These are phyloP conservation scores for Nautilus pompilius DNA, from an alignment of 1,140 invertebrate genomes.

Conservation along the genomic window DNA sequence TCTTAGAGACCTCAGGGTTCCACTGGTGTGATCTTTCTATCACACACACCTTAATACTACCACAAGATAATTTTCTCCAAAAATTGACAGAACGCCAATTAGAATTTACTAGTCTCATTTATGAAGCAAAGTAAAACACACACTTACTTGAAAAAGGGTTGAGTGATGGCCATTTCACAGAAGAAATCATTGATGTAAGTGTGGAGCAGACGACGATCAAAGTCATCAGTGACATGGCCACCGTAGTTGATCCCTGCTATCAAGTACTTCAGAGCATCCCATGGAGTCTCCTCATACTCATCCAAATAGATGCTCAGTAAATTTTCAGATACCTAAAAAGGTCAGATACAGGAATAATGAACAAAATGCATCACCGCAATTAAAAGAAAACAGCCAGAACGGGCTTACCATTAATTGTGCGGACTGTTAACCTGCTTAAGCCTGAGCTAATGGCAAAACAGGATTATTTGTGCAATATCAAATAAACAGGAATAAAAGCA, in stretches of 20 bases:
- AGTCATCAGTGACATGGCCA: constrained; percentile 57
- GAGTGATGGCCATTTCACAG: constrained; percentile 66
- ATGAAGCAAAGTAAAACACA: not conserved
- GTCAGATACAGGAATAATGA: not conserved
- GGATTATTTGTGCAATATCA: too few species aligned
- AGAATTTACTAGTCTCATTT: not conserved
- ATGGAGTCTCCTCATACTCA: constrained; percentile 73
- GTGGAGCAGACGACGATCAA: constrained; percentile 59
- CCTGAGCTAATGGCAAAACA: too few species aligned
- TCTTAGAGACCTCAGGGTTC: too few species aligned
- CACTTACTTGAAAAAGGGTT: constrained; percentile 66
- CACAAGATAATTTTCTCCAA: too few species aligned
- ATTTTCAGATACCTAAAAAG: constrained; percentile 72
- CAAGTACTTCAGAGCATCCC: constrained; percentile 57
- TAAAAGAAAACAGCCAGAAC: too few species aligned
- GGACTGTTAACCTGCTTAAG: too few species aligned
- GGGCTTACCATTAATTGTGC: too few species aligned
- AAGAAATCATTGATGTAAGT: constrained; percentile 82
- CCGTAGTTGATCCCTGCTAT: constrained; percentile 59
- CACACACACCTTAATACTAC: too few species aligned
- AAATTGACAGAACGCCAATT: too few species aligned
- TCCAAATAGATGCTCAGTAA: constrained; percentile 76
- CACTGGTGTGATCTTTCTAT: too few species aligned
- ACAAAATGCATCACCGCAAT: not conserved
- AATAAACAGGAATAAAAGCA: too few species aligned